phyloP scores from a whole-genome alignment of 35 echinoderm and acorn worm genomes.

The Apostichopus parvimensis region DNA sequence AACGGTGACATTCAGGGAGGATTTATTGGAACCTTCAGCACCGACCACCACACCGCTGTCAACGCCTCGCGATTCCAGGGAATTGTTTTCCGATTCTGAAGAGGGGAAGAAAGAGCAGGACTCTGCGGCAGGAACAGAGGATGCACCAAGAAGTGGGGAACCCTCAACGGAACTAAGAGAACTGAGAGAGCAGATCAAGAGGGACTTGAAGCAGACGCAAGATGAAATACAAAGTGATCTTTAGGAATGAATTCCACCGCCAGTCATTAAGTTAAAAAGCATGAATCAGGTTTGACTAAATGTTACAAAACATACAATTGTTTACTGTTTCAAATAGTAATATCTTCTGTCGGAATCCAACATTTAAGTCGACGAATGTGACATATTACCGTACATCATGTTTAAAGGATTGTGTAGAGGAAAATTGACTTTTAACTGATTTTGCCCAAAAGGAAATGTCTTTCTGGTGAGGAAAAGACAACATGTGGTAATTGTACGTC shows the following conservation, averaged over 20 bases:
- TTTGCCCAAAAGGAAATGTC: too few species aligned
- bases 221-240: constrained; percentile 55
- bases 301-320: too few species aligned
- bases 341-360: too few species aligned
- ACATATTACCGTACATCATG: too few species aligned
- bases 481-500: too few species aligned
- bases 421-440: too few species aligned
- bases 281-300: too few species aligned
- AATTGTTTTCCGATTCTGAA: constrained; percentile 41
- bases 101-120: neutral
- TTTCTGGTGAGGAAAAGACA: too few species aligned
- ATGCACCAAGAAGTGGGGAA: neutral
- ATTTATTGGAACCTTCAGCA: constrained; percentile 50
- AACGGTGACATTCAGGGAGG: constrained; percentile 72
- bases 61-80: constrained; percentile 57
- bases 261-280: neutral
- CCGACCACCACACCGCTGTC: constrained; percentile 60
- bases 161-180: neutral
- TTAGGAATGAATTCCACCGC: neutral
- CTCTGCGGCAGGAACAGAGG: neutral
- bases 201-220: constrained; percentile 67
- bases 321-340: too few species aligned
- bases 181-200: constrained; percentile 69
- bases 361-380: too few species aligned
- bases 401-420: too few species aligned